A percentile compares a stretch with the other conserved stretches of the same genome.
phyloP scores from a whole-genome alignment of 2,888 invertebrate genomes.

The Lottia gigantea region DNA sequence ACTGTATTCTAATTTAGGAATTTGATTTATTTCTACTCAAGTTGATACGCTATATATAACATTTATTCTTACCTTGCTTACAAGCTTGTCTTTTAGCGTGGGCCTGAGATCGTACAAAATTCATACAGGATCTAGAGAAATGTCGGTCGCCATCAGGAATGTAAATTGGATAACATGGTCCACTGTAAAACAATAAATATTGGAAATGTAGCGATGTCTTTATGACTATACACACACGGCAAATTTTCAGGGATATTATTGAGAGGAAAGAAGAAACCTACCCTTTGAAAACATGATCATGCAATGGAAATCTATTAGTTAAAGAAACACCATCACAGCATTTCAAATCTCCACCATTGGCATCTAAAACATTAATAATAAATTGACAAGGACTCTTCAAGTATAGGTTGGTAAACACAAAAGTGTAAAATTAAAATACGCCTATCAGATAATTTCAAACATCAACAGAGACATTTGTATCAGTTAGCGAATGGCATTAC shows the following conservation, averaged over 20 bases:
- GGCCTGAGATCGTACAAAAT: slow-evolving; percentile 37
- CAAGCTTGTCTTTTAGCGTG: slow-evolving; percentile 30
- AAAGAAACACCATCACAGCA: slow-evolving; percentile 28
- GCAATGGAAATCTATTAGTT: slow-evolving; percentile 23
- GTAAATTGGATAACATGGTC: slow-evolving; percentile 48
- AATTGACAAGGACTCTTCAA: not conserved
- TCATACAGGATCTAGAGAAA: slow-evolving; percentile 39
- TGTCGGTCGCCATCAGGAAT: slow-evolving; percentile 44
- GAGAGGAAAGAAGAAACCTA: not conserved
- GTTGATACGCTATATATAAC: too few species aligned
- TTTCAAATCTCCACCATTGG: slow-evolving; percentile 24
- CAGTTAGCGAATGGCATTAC: too few species aligned
- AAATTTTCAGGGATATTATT: too few species aligned
- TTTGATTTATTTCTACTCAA: too few species aligned
- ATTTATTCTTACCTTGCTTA: slow-evolving; percentile 33
- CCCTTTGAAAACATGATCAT: slow-evolving; percentile 28
- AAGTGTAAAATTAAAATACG: too few species aligned
- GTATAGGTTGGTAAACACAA: too few species aligned
- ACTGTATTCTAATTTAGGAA: too few species aligned
- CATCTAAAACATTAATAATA: slow-evolving; percentile 16
- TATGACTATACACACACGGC: too few species aligned
- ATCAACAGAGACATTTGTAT: too few species aligned
- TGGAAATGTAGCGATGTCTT: not conserved
- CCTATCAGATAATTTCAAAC: too few species aligned
- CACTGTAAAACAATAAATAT: slow-evolving; percentile 27